A percentile compares a stretch with the other conserved stretches of the same genome.
Evolutionary conservation across 2,113 vertebrate genomes (phyloP).

Genomic region (Mirounga angustirostris): DNA sequence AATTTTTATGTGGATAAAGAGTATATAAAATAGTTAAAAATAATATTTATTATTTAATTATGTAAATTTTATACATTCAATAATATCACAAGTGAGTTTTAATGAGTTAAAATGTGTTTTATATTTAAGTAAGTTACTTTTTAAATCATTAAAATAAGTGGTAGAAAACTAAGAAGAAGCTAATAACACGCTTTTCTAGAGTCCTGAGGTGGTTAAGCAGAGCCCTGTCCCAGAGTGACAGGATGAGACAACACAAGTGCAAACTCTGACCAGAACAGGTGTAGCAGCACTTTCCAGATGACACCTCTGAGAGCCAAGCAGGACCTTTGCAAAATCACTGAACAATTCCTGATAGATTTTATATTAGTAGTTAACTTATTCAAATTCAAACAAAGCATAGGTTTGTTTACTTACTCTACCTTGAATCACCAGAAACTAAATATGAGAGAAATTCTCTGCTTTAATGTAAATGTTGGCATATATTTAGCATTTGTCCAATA

Average conservation of each 20-base stretch:
- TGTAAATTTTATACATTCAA: neutral
- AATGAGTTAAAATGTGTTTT: neutral
- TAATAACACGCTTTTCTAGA: neutral
- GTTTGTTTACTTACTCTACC: neutral
- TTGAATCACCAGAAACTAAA: constrained; percentile 51
- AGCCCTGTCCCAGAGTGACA: neutral
- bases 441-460: neutral
- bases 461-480: constrained; percentile 41
- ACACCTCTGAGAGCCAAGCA: neutral
- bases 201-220: neutral
- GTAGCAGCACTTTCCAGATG: neutral
- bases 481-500: constrained; percentile 61
- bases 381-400: neutral
- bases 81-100: neutral
- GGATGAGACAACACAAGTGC: neutral
- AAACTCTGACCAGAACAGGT: neutral
- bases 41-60: neutral
- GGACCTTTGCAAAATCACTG: neutral
- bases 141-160: neutral
- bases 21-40: neutral
- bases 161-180: neutral
- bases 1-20: neutral
- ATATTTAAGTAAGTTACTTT: neutral
- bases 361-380: constrained; percentile 59
- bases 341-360: neutral